phyloP scores from a whole-genome alignment of 2,888 invertebrate species.

The Argyresthia albistria region DNA sequence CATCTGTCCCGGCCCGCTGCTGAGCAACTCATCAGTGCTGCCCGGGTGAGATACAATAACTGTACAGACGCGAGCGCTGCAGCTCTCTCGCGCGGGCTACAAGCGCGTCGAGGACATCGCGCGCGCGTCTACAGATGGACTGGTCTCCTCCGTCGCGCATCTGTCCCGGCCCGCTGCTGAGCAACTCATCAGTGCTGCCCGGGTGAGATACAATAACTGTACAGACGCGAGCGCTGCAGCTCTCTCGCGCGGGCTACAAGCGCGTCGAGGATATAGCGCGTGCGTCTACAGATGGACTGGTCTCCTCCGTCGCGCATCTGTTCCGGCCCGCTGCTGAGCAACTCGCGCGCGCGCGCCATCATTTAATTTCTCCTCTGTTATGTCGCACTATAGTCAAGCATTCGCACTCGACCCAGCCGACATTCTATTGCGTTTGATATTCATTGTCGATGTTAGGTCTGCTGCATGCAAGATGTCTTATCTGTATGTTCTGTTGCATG shows the following conservation, averaged over 20 bases:
- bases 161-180: background rate
- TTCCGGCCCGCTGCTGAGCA: background rate
- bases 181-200: conserved; percentile 3
- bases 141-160: conserved; percentile 71
- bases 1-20: background rate
- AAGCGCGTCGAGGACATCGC: conserved; percentile 84
- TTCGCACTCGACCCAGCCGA: too few species aligned
- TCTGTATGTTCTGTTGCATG: too few species aligned
- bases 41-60: conserved; percentile 1
- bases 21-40: conserved; percentile 2
- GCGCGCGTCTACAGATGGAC: conserved; percentile 74
- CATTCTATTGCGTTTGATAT: too few species aligned
- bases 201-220: conserved; percentile 3
- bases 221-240: conserved; percentile 86
- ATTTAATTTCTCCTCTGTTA: too few species aligned
- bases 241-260: conserved; percentile 87
- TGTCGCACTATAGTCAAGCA: too few species aligned
- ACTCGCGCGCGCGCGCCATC: too few species aligned
- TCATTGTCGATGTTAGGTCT: too few species aligned
- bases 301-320: background rate
- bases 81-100: conserved; percentile 88
- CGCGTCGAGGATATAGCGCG: conserved; percentile 83
- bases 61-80: conserved; percentile 88
- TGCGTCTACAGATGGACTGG: conserved; percentile 33
- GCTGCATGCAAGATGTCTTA: too few species aligned